A percentile compares a stretch with the other conserved stretches of the same genome.
Evolutionary conservation across 2,888 invertebrate genomes (phyloP).

Genomic region (Alviniconcha strummeri): DNA sequence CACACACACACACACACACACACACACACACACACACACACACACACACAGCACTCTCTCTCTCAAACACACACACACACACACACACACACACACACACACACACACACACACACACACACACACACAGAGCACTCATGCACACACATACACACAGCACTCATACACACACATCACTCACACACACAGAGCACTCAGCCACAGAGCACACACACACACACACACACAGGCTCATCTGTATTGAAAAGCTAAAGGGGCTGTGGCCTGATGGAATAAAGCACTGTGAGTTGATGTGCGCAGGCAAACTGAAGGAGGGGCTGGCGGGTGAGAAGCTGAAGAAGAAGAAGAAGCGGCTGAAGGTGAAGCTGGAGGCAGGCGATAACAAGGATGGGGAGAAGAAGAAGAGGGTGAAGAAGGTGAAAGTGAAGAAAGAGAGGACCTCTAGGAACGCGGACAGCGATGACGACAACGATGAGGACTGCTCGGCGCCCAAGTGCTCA

Average conservation of each 20-base stretch:
- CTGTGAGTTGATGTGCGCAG: constrained; percentile 11
- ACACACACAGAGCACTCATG: no score
- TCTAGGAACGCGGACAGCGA: constrained; percentile 54
- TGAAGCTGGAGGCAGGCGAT: constrained; percentile 22
- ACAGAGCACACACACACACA: no score
- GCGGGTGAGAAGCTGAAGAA: constrained; percentile 17
- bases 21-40: constrained; percentile 3
- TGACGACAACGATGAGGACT: constrained; percentile 66
- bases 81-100: not conserved
- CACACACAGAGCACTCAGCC: no score
- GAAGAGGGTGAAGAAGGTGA: constrained; percentile 60
- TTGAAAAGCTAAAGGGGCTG: no score
- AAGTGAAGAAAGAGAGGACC: constrained; percentile 55
- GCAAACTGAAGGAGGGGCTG: constrained; percentile 30
- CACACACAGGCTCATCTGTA: no score
- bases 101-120: not conserved
- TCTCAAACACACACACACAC: not conserved
- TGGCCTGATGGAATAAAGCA: no score
- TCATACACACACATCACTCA: no score
- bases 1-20: constrained; percentile 17
- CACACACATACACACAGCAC: no score
- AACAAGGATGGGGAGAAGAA: constrained; percentile 52
- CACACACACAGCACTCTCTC: constrained; percentile 5
- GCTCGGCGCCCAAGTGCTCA: constrained; percentile 70
- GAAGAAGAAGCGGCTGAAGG: constrained; percentile 22